Base-by-base conservation (phyloP, 92 coral and sea anemone species). In the Phymanthus crucifer region DNA sequence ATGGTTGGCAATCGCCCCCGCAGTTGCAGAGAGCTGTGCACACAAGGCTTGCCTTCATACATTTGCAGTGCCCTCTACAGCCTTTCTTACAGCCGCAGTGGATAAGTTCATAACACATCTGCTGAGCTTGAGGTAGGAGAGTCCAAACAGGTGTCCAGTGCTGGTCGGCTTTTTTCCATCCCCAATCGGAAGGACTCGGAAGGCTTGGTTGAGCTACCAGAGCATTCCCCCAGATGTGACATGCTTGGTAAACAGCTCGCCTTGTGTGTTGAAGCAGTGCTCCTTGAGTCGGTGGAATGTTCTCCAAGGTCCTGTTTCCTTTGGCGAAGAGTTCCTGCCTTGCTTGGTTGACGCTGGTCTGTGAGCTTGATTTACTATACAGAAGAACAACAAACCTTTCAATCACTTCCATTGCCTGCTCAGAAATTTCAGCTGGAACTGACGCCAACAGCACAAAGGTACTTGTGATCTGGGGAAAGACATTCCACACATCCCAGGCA, bases 261-360 rank as follows among this genome's bases (percentile, higher is more conserved):
- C 56, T 73, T 18, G 65, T 72, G 66, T 87, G 90, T 70, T 87
- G 80, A 7, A 16, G 19, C 3, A 87, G 71, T 27, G 90, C 87
- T 38, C 84, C 86, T 17, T 71, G 80, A 8, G 91, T 72, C 18
- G 90, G 91, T 11, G 91, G 90, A n/a, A 76, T 80, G 64, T 65
- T 71, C 19, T 81, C 80, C 1, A 86, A 66, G 12, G 78, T 52
- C 2, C 79, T 29, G 32, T 64, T 35, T 0, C 36, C 56, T 26
- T 72, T 72, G 21, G 67, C 66, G 66, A 82, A 87, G 35, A 82
- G 54, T 16, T 86, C 73, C 29, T 80, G 85, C 34, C 86, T 23
- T 5, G 65, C 79, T 2, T 50, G 37, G 26, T 77, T 77, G n/a
- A 83, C 87, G 3, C 31, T 13, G 0, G 34, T 68, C 19, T 36